Conservation (phyloP, 2,113 vertebrate species). For the Microtus pennsylvanicus region DNA sequence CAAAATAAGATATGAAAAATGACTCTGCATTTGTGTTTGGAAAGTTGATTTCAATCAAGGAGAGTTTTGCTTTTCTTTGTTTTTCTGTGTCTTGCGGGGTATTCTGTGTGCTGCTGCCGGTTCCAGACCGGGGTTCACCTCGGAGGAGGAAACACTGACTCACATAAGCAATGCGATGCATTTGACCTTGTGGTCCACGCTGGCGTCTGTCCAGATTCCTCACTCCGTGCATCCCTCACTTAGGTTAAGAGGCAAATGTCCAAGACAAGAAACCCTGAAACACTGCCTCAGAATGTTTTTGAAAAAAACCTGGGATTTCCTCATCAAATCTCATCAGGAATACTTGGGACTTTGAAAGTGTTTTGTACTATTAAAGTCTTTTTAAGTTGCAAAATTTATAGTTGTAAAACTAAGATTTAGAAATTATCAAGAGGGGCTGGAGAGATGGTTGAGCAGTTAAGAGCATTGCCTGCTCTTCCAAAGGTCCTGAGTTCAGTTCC, state of each 20-base stretch:
- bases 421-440: not conserved
- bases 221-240: not conserved
- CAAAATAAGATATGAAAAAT: slow-evolving; percentile 24
- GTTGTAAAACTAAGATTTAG: not conserved
- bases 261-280: not conserved
- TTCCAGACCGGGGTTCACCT: not conserved
- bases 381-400: slow-evolving; percentile 8
- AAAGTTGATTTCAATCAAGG: slow-evolving; percentile 6
- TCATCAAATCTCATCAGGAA: not conserved
- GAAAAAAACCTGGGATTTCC: not conserved
- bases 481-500: too few species aligned
- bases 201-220: not conserved
- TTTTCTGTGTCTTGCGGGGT: not conserved
- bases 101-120: not conserved
- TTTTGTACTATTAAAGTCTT: not conserved
- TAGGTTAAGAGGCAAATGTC: not conserved
- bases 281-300: not conserved
- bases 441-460: too few species aligned
- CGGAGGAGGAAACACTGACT: not conserved
- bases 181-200: not conserved
- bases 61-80: not conserved
- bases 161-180: fast-evolving
- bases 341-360: not conserved
- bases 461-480: too few species aligned
- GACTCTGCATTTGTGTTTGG: not conserved